phyloP scores from a whole-genome alignment of 2,113 vertebrate genomes.

The Apeltes quadracus region DNA sequence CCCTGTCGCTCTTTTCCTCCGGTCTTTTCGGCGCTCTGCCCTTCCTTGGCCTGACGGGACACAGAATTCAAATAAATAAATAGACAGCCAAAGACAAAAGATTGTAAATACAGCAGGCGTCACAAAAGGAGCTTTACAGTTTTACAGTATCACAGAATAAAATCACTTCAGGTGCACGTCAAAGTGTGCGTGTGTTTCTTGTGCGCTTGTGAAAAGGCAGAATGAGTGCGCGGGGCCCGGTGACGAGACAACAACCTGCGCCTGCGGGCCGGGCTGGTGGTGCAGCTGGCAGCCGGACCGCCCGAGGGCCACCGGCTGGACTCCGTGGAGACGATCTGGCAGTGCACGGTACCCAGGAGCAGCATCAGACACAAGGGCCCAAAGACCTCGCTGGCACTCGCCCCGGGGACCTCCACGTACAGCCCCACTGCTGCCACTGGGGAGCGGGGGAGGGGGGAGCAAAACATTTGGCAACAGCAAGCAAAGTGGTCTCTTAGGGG shows the following conservation, averaged over 20 bases:
- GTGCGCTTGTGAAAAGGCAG: slow-evolving; percentile 25
- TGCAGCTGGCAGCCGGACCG: slow-evolving; percentile 71
- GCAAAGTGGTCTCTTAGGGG: slow-evolving; percentile 49
- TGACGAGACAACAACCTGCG: slow-evolving; percentile 83
- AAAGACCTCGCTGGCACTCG: slow-evolving; percentile 88
- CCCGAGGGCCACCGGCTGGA: slow-evolving; percentile 75
- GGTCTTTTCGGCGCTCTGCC: slow-evolving; percentile 69
- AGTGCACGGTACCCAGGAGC: slow-evolving; percentile 97
- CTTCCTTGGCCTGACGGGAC: slow-evolving; percentile 75
- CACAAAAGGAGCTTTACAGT: neutral
- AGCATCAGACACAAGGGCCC: slow-evolving; percentile 96
- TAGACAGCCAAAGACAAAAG: neutral
- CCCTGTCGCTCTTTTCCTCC: slow-evolving; percentile 59
- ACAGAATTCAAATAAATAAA: neutral
- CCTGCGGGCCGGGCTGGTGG: slow-evolving; percentile 82
- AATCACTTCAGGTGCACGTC: neutral
- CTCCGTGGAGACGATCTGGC: slow-evolving; percentile 97
- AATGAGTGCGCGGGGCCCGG: slow-evolving; percentile 37
- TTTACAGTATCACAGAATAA: neutral
- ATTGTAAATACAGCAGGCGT: neutral
- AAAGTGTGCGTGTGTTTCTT: neutral
- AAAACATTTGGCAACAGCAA: slow-evolving; percentile 59
- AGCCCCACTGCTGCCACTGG: slow-evolving; percentile 87
- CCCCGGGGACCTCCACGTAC: slow-evolving; percentile 87
- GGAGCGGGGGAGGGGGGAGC: slow-evolving; percentile 28